Base-by-base conservation (phyloP, 2,888 invertebrate genomes). In the Dasysyrphus tricinctus region DNA sequence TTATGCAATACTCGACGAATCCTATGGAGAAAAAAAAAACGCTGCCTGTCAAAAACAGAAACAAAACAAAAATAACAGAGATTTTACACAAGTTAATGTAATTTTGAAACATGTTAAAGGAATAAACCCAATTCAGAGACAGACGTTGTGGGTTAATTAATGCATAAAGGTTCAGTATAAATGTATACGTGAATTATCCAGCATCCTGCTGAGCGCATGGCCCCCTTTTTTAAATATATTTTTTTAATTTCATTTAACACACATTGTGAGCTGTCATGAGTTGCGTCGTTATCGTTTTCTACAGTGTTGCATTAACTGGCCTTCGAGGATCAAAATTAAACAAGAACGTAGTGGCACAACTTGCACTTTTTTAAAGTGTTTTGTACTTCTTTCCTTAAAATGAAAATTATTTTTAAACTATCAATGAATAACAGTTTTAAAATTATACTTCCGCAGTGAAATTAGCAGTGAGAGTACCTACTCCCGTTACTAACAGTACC, bases 111-210 rank as follows among this genome's bases (percentile, higher is more conserved):
- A 12, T 63, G n/a, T 19, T 34, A 19, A 49, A 67, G 19, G 12
- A 8, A 32, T 14, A 19, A 34, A 37, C 34, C 11, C 37, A 49
- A 67, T 67, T 49, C 49, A 34, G 4, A 49, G 16, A 49, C 47
- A 34, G 65, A 34, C 47, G 6, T 34, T 49, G 0, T 49, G 49
- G 11, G 67, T 37, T 49, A 67, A 49, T 67, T 67, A 67, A 49
- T 49, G 34, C 34, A 16, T 16, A 24, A 24, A 32, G 24, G 1
- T 2, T 32, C 19, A 49, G 19, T 6, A 29, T 54, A 7, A 29
- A 54, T 14, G 12, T 29, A 51, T 24, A n/a, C 54, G 24, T 24
- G 24, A 24, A 6, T 57, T 16, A 47, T 63, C 11, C 44, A 29
- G 9, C 8, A 37, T 49, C 47, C 11, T 49, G 34, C 5, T 49